Base-by-base conservation (phyloP, 2,888 invertebrate genomes). In the Cryptophagus acutangulus region DNA sequence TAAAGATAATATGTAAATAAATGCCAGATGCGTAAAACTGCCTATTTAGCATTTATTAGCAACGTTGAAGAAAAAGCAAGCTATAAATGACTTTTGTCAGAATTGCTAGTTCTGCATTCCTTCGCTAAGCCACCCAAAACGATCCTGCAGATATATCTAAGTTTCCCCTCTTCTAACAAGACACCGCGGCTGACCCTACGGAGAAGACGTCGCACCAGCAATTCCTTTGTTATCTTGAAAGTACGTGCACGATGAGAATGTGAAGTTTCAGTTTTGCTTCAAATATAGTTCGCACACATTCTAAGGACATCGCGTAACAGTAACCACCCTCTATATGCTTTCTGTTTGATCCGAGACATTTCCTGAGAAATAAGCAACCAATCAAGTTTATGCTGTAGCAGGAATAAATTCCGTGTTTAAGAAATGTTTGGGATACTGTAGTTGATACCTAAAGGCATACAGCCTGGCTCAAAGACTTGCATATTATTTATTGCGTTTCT, bases 401-500 rank as follows among this genome's bases (percentile, higher is more conserved):
- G 33, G 15, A 38, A 30, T 26, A 29, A 13, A 26, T 9, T 29
- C 12, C n/a, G 34, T 36, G 14, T 37, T 26, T 16, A 14, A 5
- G 8, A 36, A 29, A 8, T 31, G 35, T 44, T 45, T 52, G 61
- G 53, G 17, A 49, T 41, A 42, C 55, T 58, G 48, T 49, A 46
- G 51, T 54, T 52, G 57, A 58, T 58, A 61, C 59, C 62, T 61
- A 64, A 59, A 63, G 67, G 68, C 67, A 65, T 62, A 63, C 63
- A 65, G 57, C 59, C 57, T 56, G 56, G 62, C 66, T 68, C 66
- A 67, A 69, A 67, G 68, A 67, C 68, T 65, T 67, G 68, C 68
- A 69, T 69, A 69, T 70, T 70, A 70, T 70, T 69, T 69, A 70
- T 70, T 68, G 67, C 68, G 64, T 66, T 68, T 60, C 65, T 59